Base-by-base conservation (phyloP, 2,888 invertebrate genomes). In the Galeopsomyia nigrocyanea region DNA sequence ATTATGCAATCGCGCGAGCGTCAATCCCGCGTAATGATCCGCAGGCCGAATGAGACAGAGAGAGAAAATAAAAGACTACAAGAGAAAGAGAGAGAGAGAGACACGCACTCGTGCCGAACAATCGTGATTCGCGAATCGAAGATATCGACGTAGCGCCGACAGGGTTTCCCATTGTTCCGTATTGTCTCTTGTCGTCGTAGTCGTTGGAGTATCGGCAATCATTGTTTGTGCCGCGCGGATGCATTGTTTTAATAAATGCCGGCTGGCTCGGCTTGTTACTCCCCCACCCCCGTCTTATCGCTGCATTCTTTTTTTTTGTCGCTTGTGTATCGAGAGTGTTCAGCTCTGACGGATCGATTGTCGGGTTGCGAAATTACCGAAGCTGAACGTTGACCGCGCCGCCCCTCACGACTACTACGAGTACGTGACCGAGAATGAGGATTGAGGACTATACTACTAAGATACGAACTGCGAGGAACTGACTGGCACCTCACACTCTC, bases 91-190 rank as follows among this genome's bases (percentile, higher is more conserved):
- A 21, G 17, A 10, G 49, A 49, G 49, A 2, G 56, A 9, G 66
- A 14, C 21, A 26, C 22, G 19, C 46, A 26, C 49, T 31, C 46
- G 60, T 58, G 13, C 64, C 65, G 79, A 79, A 82, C 81, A 80
- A 82, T 81, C 76, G 79, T 79, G 79, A 79, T 80, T 81, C 76
- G n/a, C 77, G 78, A 81, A 82, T 79, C 76, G 79, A 81, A 82
- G 77, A 77, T 78, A 83, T 81, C 80, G 79, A 77, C 77, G 81
- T 73, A 83, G 14, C 9, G 19, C 16, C 17, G 21, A 66, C 55
- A 22, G 1, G 1, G 39, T 49, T 57, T 5, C 39, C 6, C 21
- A 19, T 39, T n/a, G 19, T 39, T 17, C 51, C 46, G 26, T 46
- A 21, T 51, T 31, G 1, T 51, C 26, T 51, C 31, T 58, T 56